Conservation (phyloP, 2,113 vertebrate genomes). For the Psilopogon haemacephalus region DNA sequence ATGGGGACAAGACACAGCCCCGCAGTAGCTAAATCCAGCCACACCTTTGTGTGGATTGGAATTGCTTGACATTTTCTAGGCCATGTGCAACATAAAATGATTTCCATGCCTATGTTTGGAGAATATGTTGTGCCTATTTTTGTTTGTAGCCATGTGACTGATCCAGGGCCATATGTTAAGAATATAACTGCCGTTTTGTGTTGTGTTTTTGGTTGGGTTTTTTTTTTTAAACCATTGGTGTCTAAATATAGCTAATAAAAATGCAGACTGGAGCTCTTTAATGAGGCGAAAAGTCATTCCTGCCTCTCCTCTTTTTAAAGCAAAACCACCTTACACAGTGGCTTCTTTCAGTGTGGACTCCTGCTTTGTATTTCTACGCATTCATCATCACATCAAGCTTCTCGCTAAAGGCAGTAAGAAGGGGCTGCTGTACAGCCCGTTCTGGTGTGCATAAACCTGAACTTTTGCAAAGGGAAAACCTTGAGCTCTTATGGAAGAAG, state of each 20-base stretch:
- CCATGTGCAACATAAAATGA: neutral
- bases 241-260: conserved; percentile 38
- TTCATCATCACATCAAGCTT: conserved; percentile 14
- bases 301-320: conserved; percentile 1
- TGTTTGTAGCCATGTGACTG: neutral
- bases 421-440: neutral
- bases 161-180: neutral
- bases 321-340: conserved; percentile 30
- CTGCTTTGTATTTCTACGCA: conserved; percentile 50
- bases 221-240: accelerated
- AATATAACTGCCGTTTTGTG: neutral
- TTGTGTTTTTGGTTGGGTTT: too few species aligned
- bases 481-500: neutral
- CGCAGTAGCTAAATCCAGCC: neutral
- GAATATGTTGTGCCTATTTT: neutral
- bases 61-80: neutral
- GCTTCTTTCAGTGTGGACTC: neutral
- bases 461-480: neutral
- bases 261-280: conserved; percentile 28
- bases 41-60: neutral
- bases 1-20: neutral
- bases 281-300: conserved; percentile 8
- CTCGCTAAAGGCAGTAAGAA: conserved; percentile 39
- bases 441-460: neutral
- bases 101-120: neutral